Evolutionary conservation across 2,113 vertebrate species (phyloP), one percentile per base, ranked within the genome.

Genomic region (Neopipo cinnamomea): DNA sequence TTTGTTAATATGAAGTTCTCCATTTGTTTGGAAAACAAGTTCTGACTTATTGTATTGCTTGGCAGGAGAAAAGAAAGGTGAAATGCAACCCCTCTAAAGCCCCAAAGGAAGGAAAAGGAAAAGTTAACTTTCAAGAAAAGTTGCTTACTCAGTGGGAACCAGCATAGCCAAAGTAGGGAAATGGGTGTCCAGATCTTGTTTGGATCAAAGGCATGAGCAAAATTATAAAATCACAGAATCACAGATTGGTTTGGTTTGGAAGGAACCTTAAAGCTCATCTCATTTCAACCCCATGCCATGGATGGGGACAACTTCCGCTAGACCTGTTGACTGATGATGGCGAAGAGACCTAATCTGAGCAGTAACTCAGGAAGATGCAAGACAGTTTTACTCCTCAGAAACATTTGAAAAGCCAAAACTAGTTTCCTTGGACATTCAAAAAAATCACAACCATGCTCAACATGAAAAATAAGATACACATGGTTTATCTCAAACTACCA

Each of bases 11-110:
- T 24, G 73, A 94, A 95, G 89, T 91, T 96, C 90, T 76, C 30
- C 42, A 4, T 94, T 97, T 98, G 92, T 98, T 98, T 98, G 92
- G 95, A 95, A 98, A 98, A 98, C 95, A 97, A 96, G 81, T 67
- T 85, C 87, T 85, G 74, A 92, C 89, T 97, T 98, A 97, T 96
- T 89, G 0, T 86, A 73, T 22, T 96, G 92, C 94, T 97, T 96
- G 86, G 82, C 91, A 72, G 67, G 41, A 89, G 88, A 75, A 73
- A 78, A 82, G 84, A 92, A 96, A 96, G 93, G 93, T 25, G 11
- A 68, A 79, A 79, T 87, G 76, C 50, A 78, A 83, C 75, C 21
- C 68, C 42, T 35, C 56, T 47, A 55, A 90, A 93, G 73, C 58
- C 46, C 2, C 3, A 70, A 52, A 91, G 41, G 22, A 39, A 92